Conservation (phyloP, 2,797 vertebrate species). For the Gephyroberyx darwinii region DNA sequence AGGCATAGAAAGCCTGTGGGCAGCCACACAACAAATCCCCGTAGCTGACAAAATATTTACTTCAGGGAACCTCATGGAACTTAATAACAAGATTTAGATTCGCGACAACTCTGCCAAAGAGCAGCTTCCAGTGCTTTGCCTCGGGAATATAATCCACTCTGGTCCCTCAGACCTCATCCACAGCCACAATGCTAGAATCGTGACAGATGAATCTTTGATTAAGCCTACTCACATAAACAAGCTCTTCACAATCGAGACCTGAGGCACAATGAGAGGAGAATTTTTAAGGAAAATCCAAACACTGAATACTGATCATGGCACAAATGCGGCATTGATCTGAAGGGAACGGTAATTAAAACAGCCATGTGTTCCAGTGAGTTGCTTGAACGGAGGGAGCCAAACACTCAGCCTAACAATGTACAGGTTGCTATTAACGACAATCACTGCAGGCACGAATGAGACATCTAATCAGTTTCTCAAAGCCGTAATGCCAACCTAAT, state of each 20-base stretch:
- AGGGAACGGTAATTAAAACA: constrained; percentile 68
- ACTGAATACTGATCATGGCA: constrained; percentile 53
- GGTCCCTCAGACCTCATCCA: constrained; percentile 19
- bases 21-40: background rate
- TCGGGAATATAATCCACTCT: constrained; percentile 4
- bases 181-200: constrained; percentile 36
- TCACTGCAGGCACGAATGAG: constrained; percentile 64
- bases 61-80: background rate
- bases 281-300: constrained; percentile 39
- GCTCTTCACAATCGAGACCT: constrained; percentile 61
- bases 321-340: constrained; percentile 54
- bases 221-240: constrained; percentile 40
- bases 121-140: background rate
- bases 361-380: constrained; percentile 35
- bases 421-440: constrained; percentile 77
- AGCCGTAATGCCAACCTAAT: constrained; percentile 73
- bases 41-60: background rate
- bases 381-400: constrained; percentile 26
- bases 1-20: background rate
- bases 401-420: constrained; percentile 38
- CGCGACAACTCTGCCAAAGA: background rate
- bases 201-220: constrained; percentile 52
- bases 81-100: background rate
- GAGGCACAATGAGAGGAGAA: constrained; percentile 6
- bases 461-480: constrained; percentile 74